Percentiles rank a stretch among this genome's conserved stretches.
phyloP scores from a whole-genome alignment of 2,113 vertebrate genomes.

The Amblyornis subalaris region DNA sequence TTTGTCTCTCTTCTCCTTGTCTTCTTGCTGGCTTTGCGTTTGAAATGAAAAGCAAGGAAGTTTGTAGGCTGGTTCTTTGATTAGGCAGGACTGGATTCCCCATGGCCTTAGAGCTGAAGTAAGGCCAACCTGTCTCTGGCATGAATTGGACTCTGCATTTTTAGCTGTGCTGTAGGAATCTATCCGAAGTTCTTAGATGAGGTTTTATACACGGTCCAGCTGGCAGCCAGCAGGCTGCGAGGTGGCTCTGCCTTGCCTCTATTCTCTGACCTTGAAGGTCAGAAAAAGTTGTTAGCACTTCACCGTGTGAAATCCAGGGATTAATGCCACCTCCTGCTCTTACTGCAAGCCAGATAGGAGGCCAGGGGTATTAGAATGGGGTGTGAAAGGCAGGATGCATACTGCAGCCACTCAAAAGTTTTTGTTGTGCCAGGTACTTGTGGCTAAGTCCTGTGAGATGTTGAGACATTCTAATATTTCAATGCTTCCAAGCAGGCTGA shows the following conservation, averaged over 20 bases:
- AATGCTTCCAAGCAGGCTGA: neutral
- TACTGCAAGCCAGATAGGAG: neutral
- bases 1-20: neutral
- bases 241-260: neutral
- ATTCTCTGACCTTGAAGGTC: neutral
- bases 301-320: rapidly evolving
- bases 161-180: neutral
- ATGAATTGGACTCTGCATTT: neutral
- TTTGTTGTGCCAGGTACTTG: neutral
- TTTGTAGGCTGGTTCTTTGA: neutral
- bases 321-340: neutral
- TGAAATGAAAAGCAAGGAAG: neutral
- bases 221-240: neutral
- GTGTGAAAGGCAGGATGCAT: neutral
- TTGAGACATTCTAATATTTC: neutral
- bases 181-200: neutral
- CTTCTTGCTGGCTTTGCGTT: neutral
- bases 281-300: neutral
- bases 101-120: neutral
- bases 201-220: neutral
- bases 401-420: neutral
- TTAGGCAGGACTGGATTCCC: neutral
- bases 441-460: neutral
- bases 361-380: neutral
- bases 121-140: neutral